Evolutionary conservation across 2,113 vertebrate species (phyloP), one percentile per base, ranked within the genome.

Genomic region (Cyprinodon brontotheroides): DNA sequence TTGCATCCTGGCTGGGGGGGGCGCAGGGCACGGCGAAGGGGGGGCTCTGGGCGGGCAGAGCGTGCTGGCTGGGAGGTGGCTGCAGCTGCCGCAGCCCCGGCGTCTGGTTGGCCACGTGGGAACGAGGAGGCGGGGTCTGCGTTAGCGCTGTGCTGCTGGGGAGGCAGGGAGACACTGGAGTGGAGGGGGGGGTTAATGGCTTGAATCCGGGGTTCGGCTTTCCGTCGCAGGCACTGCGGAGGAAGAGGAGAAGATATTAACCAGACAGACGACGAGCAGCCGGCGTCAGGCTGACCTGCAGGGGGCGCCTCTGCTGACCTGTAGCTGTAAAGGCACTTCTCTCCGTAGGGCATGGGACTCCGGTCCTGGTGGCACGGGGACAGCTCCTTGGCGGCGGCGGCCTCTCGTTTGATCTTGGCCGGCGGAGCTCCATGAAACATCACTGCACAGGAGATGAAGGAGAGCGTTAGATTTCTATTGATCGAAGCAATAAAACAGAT

Each of bases 291-390:
- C 22, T 3, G 1, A 13, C n/a, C 14, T n/a, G 12, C 41, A 36
- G n/a, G 4, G 0, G 2, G 11, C 37, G 4, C 20, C 48, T 11
- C 3, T 13, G 41, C 64, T 1, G 91, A 99, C 97, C 97, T 98
- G 95, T 97, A 97, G 93, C 96, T 98, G 95, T 98, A 98, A 96
- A 98, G 97, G 97, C 97, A 98, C 97, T 98, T 99, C 93, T 99
- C 97, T 94, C 95, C 95, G 43, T 97, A 98, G 91, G 92, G 93
- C 87, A 95, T 94, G 39, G 96, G 94, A 91, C 94, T 95, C 93
- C 96, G 93, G 88, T 97, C 95, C 2, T 96, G 97, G 89, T 94
- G 95, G 83, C 97, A 98, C 87, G 96, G 95, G 0, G 96, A 96
- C 76, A 96, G 92, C 87, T 97, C 96, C 0, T 95, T 95, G 86